A percentile compares a stretch with the other conserved stretches of the same genome.
phyloP scores from a whole-genome alignment of 2,888 invertebrate species.

The Gandaritis pyraliata region DNA sequence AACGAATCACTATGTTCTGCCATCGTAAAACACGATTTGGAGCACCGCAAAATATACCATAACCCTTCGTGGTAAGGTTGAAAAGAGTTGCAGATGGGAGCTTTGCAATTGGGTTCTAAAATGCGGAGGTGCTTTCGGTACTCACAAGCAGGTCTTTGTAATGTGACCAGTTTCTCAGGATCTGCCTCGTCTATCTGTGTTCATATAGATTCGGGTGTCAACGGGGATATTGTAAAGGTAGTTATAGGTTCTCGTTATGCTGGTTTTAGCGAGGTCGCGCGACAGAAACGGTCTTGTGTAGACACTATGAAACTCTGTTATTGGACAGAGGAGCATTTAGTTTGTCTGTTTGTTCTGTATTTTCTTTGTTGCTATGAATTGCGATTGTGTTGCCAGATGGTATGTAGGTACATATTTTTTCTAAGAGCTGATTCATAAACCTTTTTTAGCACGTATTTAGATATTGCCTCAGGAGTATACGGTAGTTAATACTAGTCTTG shows the following conservation, averaged over 20 bases:
- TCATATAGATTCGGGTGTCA: conserved; percentile 43
- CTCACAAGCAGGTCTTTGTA: conserved; percentile 79
- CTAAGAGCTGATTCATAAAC: conserved; percentile 29
- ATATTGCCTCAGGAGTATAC: conserved; percentile 22
- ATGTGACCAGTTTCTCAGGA: conserved; percentile 63
- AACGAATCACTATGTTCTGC: conserved; percentile 62
- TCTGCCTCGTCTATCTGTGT: conserved; percentile 57
- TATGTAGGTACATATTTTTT: conserved; percentile 36
- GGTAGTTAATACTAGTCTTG: background rate
- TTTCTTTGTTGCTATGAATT: conserved; percentile 79
- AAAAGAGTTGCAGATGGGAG: conserved; percentile 54
- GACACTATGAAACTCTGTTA: conserved; percentile 80
- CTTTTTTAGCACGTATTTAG: conserved; percentile 26
- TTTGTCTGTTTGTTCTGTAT: conserved; percentile 66
- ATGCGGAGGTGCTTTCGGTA: conserved; percentile 77
- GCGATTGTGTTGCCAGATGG: conserved; percentile 74
- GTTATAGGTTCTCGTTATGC: conserved; percentile 49
- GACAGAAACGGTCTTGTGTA: conserved; percentile 77
- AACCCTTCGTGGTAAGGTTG: conserved; percentile 54
- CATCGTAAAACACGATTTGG: conserved; percentile 36
- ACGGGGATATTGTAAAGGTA: conserved; percentile 48
- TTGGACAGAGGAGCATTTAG: conserved; percentile 76
- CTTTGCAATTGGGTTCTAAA: conserved; percentile 69
- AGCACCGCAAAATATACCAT: conserved; percentile 61
- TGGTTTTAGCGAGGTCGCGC: conserved; percentile 73